Conservation (phyloP, 2,113 vertebrate genomes). For the Saccopteryx leptura region DNA sequence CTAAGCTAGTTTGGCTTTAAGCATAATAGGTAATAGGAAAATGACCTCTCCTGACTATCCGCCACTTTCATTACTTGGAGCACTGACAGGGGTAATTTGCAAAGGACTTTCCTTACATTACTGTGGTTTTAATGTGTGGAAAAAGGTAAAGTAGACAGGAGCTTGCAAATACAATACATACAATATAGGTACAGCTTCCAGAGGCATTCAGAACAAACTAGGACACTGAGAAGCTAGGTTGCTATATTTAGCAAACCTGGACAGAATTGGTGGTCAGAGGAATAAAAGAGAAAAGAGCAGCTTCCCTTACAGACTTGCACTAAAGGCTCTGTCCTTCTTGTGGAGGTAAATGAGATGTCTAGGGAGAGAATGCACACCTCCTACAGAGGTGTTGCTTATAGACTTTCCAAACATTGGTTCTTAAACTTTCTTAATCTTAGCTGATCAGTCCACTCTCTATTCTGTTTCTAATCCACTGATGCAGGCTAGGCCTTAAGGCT, state of each 20-base stretch:
- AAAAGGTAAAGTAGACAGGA: neutral
- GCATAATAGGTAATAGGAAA: neutral
- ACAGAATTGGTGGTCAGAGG: neutral
- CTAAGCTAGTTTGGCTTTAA: neutral
- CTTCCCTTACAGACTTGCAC: neutral
- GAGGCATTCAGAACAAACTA: neutral
- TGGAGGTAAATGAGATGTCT: neutral
- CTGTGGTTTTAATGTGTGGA: neutral
- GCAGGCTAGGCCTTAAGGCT: neutral
- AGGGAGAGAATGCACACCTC: neutral
- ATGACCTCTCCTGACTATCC: neutral
- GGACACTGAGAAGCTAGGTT: neutral
- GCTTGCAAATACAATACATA: neutral
- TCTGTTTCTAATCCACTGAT: neutral
- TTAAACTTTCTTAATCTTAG: neutral
- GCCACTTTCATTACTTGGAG: neutral
- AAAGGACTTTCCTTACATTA: neutral
- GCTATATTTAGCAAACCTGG: neutral
- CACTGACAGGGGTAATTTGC: neutral
- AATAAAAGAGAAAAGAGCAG: neutral
- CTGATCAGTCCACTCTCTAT: neutral
- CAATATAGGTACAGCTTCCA: neutral
- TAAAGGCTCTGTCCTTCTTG: neutral
- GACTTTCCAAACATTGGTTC: neutral
- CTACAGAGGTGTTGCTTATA: neutral